These are phyloP conservation scores for Channa maculata DNA, from an alignment of 2,113 vertebrate genomes.

Conservation along the genomic window DNA sequence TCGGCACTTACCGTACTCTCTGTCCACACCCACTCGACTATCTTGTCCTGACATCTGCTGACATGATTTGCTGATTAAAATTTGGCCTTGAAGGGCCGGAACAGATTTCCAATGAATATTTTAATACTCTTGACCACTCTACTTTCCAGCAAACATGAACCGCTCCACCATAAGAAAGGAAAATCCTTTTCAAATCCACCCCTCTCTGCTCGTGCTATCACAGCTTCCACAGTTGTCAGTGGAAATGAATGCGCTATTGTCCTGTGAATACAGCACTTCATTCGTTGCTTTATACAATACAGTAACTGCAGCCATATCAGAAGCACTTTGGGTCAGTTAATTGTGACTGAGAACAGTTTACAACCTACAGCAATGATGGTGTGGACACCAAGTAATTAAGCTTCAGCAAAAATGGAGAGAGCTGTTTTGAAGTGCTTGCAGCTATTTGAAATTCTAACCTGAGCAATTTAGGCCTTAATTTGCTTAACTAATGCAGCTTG, in stretches of 20 bases:
- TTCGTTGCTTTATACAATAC: not conserved
- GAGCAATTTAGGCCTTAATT: conserved; percentile 34
- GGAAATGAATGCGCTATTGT: conserved; percentile 25
- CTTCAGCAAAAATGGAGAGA: not conserved
- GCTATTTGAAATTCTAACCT: conserved; percentile 28
- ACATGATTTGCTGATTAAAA: conserved; percentile 67
- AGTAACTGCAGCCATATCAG: not conserved
- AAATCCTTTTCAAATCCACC: conserved; percentile 57
- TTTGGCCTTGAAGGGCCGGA: conserved; percentile 43
- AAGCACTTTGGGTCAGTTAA: conserved; percentile 9
- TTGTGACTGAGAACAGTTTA: conserved; percentile 1
- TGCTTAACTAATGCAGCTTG: conserved; percentile 21
- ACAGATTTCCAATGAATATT: conserved; percentile 67
- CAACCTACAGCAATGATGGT: not conserved
- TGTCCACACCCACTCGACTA: conserved; percentile 8
- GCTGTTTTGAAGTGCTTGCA: conserved; percentile 16
- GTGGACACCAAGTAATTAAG: not conserved
- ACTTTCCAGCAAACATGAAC: conserved; percentile 55
- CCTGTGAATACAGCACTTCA: conserved; percentile 9
- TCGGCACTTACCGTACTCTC: conserved; percentile 13
- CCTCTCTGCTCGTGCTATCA: conserved; percentile 5
- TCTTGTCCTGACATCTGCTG: conserved; percentile 43
- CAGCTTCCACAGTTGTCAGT: conserved; percentile 3
- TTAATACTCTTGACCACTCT: conserved; percentile 63
- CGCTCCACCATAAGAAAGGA: conserved; percentile 45